These are phyloP conservation scores for Acanthochromis polyacanthus DNA, from an alignment of 2,113 vertebrate species.

Conservation along the genomic window DNA sequence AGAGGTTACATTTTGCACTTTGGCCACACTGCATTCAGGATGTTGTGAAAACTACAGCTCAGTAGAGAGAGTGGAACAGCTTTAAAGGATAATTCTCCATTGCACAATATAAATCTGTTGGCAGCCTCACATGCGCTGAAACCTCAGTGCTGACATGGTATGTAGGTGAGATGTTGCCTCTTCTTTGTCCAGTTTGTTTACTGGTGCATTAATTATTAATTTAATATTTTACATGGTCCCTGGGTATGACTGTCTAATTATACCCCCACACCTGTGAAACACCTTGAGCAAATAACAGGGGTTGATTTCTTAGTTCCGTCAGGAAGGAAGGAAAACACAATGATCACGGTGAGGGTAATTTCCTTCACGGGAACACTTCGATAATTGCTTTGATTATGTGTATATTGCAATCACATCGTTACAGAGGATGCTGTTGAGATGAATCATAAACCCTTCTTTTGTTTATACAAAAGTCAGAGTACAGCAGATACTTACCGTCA, in stretches of 20 bases:
- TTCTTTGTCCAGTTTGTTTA: no score
- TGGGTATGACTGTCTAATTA: background rate
- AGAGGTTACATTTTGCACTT: no score
- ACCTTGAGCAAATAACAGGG: background rate
- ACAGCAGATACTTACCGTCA: constrained; percentile 83
- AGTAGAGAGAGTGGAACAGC: no score
- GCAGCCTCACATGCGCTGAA: no score
- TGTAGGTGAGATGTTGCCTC: no score
- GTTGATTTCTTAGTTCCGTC: background rate
- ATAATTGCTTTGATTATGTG: background rate
- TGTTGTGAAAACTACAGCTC: no score
- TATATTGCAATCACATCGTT: background rate
- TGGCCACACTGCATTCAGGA: no score
- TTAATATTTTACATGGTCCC: background rate
- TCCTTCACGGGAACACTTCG: background rate
- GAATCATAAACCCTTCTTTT: background rate
- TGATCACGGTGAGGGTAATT: background rate
- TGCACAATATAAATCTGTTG: no score
- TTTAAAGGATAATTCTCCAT: no score
- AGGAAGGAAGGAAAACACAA: background rate
- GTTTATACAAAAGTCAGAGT: background rate
- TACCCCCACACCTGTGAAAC: background rate
- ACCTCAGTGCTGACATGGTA: no score
- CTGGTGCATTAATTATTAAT: no score
- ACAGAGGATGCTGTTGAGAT: background rate